Base-by-base conservation (phyloP, 2,888 invertebrate species). In the Eupelmus urozonus region DNA sequence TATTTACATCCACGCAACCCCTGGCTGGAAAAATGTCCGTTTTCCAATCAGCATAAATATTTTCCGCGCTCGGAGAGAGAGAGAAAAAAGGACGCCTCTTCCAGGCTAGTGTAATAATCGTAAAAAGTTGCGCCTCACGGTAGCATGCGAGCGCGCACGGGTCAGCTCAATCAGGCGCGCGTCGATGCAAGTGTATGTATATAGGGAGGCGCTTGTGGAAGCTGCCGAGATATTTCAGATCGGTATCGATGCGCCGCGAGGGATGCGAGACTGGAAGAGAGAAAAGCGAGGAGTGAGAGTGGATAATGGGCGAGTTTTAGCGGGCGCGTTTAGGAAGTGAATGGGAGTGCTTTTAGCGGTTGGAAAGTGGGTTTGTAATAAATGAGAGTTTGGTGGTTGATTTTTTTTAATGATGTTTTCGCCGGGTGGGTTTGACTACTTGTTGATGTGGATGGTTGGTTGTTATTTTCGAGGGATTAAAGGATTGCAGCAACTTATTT, bases 181-280 rank as follows among this genome's bases (percentile, higher is more conserved):
- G 13, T 7, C n/a, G n/a, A 25, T 2, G 16, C 16, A 16, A 9
- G 16, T 45, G 16, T 16, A 16, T 45, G 16, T 45, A 27, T 45
- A 59, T 69, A 42, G 20, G 29, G 74, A 25, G 25, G 51, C 34
- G 27, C 49, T 20, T 29, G n/a, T 20, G 55, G 57, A 60, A 60
- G 59, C 18, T 40, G 60, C n/a, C 18, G 49, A 63, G 67, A 78
- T 78, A 73, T 69, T 73, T 73, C 49, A 75, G 75, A 79, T 79
- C 75, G 51, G 42, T 79, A 79, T 79, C 79, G 71, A 70, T 45
- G 60, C 60, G 62, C 65, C 71, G 16, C 16, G 16, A 45, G 45
- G 16, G 45, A 45, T 7, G 13, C 2, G 16, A 45, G 45, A 45
- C 9, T 13, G 16, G 2, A 16, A 45, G 34, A 45, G 16, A 16